Base-by-base conservation (phyloP, 1,140 invertebrate species). In the Aphidius gifuensis region DNA sequence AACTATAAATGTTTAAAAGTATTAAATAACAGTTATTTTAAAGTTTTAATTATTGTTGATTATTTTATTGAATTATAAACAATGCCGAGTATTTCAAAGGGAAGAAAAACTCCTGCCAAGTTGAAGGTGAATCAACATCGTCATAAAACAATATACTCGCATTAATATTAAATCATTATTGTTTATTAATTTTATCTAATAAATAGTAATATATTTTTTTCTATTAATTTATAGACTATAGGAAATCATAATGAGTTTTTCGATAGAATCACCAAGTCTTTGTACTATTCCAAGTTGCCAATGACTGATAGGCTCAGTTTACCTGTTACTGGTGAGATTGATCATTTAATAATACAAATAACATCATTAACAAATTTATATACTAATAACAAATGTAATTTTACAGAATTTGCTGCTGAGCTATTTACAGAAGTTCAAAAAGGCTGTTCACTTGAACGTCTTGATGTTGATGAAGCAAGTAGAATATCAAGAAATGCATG, bases 241-340 rank as follows among this genome's bases (percentile, higher is more conserved):
- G 84, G 83, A 21, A 83, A 87, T 73, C 89, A 93, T 70, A 84
- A 86, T 51, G 85, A 88, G 60, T 91, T 93, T 74, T 79, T 92
- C 57, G 85, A 87, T 66, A 83, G 92, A 66, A 90, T 95, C 58
- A 86, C 85, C 1, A 94, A 95, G 78, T 91, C 91, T 1, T 79
- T 95, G 5, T 95, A 95, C 75, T 95, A 93, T 83, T 89, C 90
- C 59, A 86, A 89, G 76, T 75, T 89, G 46, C 88, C 90, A 38
- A 80, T 80, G 54, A 85, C 87, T 60, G 87, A 90, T 68, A 83
- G 88, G 61, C 80, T 92, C 11, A 92, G 90, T 73, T 81, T 93
- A 45, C 90, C 91, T 54, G 85, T 92, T 58, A 92, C 91, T 80
- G 90, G 90, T 90, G 76, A 75, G 80, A 82, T 38, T 70, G 66